phyloP scores from a whole-genome alignment of 2,797 vertebrate species.

The Chelonia mydas region DNA sequence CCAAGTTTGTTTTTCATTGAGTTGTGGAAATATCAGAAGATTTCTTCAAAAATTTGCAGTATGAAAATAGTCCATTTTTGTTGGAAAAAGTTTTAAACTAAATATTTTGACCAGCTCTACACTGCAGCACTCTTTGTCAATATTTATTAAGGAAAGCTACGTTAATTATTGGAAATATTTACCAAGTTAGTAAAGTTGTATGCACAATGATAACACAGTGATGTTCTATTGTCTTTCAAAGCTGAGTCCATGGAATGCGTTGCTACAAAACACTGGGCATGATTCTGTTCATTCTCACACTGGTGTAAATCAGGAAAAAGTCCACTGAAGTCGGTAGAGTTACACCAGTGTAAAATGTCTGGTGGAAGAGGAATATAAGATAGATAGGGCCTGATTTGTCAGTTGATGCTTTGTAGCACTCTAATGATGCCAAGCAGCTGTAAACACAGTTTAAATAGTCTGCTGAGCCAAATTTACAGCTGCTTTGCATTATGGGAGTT shows the following conservation, averaged over 20 bases:
- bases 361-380: fast-evolving
- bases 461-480: background rate
- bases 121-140: fast-evolving
- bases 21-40: background rate
- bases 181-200: fast-evolving
- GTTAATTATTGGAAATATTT: background rate
- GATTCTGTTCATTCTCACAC: background rate
- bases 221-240: background rate
- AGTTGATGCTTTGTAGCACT: background rate
- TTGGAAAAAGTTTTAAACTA: background rate
- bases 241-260: background rate
- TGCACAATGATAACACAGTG: background rate
- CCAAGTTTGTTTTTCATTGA: fast-evolving
- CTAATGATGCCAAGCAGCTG: background rate
- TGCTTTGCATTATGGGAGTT: background rate
- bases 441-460: background rate
- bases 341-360: fast-evolving
- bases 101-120: background rate
- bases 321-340: fast-evolving
- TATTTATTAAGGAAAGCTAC: background rate
- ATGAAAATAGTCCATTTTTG: background rate
- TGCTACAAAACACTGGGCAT: background rate
- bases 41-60: background rate
- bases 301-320: background rate
- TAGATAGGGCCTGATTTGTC: background rate